phyloP scores from a whole-genome alignment of 1,140 invertebrate species.

The Agraylea sexmaculata region DNA sequence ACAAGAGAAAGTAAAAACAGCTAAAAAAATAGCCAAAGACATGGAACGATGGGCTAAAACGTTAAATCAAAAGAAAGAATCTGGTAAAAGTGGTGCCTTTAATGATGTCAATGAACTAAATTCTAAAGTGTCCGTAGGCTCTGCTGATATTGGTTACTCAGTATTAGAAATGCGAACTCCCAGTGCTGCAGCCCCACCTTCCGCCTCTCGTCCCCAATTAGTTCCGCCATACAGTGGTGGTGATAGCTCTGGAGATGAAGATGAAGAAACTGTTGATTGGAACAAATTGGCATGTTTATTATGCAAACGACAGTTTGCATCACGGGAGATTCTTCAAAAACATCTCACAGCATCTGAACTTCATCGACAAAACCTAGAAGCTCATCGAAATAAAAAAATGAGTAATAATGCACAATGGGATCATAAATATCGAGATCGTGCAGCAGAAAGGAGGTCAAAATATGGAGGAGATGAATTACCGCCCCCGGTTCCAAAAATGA shows the following conservation, averaged over 20 bases:
- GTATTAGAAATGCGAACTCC: slow-evolving; percentile 60
- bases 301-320: slow-evolving; percentile 91
- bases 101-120: slow-evolving; percentile 35
- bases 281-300: slow-evolving; percentile 85
- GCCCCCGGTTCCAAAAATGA: slow-evolving; percentile 45
- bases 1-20: slow-evolving; percentile 90
- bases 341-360: slow-evolving; percentile 90
- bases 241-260: slow-evolving; percentile 41
- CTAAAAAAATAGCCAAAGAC: slow-evolving; percentile 95
- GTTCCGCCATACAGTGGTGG: slow-evolving; percentile 33
- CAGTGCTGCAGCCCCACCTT: slow-evolving; percentile 25
- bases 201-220: slow-evolving; percentile 23
- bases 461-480: slow-evolving; percentile 82
- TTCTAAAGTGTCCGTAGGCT: slow-evolving; percentile 44
- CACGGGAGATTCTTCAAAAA: slow-evolving; percentile 75
- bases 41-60: slow-evolving; percentile 97
- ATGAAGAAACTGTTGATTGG: slow-evolving; percentile 66
- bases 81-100: slow-evolving; percentile 51
- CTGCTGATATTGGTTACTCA: slow-evolving; percentile 84
- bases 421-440: slow-evolving; percentile 69
- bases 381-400: slow-evolving; percentile 41
- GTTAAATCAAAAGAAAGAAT: slow-evolving; percentile 93
- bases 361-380: slow-evolving; percentile 86
- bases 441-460: slow-evolving; percentile 88
- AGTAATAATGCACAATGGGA: slow-evolving; percentile 28